A percentile compares a stretch with the other conserved stretches of the same genome.
phyloP scores from a whole-genome alignment of 2,888 invertebrate genomes.

The Acanthosepion lycidas region DNA sequence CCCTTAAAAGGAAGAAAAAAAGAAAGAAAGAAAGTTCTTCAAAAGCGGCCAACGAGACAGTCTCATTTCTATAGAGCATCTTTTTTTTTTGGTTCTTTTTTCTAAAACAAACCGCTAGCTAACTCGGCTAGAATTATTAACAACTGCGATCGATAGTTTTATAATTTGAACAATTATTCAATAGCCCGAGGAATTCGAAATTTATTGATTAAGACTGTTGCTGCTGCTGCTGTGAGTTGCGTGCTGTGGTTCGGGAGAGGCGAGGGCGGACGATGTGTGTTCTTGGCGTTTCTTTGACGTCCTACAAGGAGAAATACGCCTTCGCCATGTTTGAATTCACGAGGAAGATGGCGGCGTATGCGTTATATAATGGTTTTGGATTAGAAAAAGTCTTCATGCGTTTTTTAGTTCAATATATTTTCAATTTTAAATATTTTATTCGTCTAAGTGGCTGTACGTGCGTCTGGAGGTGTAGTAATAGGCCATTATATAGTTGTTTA shows the following conservation, averaged over 20 bases:
- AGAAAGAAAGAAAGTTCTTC: not conserved
- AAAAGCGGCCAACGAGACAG: no score
- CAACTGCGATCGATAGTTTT: not conserved
- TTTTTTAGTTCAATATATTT: no score
- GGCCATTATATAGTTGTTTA: no score
- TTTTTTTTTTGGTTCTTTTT: not conserved
- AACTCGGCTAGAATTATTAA: constrained; percentile 33
- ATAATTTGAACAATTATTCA: constrained; percentile 33
- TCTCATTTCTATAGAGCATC: no score
- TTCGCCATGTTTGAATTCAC: not conserved
- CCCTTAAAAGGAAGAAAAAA: not conserved
- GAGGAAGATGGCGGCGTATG: not conserved
- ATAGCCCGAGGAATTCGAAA: not conserved
- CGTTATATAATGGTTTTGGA: not conserved
- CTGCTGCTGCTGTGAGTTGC: not conserved
- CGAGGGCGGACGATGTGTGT: not conserved
- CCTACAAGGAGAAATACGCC: not conserved
- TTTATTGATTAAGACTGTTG: not conserved
- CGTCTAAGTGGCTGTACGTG: no score
- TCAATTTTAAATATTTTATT: no score
- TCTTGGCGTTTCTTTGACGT: not conserved
- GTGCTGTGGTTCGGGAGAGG: no score
- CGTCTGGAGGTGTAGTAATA: no score
- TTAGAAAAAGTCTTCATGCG: no score
- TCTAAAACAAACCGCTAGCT: not conserved